These are phyloP conservation scores for Rhinogobio ventralis DNA, from an alignment of 2,797 vertebrate genomes.

Conservation along the genomic window DNA sequence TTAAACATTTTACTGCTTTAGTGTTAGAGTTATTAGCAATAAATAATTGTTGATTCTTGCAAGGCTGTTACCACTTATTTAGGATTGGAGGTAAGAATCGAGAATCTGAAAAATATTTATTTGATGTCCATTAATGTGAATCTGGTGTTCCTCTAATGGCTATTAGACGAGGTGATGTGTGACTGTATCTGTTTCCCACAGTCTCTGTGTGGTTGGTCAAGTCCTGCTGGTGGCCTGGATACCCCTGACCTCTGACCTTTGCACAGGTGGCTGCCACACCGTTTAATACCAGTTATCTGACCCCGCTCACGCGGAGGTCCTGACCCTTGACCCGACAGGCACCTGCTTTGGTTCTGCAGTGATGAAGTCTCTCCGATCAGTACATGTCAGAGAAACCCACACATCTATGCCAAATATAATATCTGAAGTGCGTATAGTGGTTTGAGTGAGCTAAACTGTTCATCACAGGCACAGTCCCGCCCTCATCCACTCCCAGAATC, in stretches of 20 bases:
- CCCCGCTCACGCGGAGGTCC: conserved; percentile 58
- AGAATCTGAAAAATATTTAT: background rate
- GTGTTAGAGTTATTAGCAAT: background rate
- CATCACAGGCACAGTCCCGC: conserved; percentile 16
- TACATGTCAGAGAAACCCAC: background rate
- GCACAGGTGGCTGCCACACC: conserved; percentile 66
- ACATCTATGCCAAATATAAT: no score
- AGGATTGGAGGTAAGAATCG: background rate
- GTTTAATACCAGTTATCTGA: conserved; percentile 68
- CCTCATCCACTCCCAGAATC: conserved; percentile 36
- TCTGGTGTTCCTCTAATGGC: no score
- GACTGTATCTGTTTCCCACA: conserved; percentile 12
- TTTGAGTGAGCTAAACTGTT: background rate
- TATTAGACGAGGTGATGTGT: no score
- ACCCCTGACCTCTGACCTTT: conserved; percentile 55
- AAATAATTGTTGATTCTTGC: background rate
- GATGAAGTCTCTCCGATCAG: background rate
- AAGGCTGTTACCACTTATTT: background rate
- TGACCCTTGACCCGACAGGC: conserved; percentile 60
- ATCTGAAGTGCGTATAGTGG: background rate
- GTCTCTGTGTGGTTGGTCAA: conserved; percentile 61
- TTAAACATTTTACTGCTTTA: background rate
- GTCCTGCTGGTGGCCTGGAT: conserved; percentile 45
- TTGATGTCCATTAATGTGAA: background rate
- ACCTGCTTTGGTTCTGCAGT: conserved; percentile 65